Evolutionary conservation across 2,113 vertebrate genomes (phyloP).

Genomic region (Scomber colias): DNA sequence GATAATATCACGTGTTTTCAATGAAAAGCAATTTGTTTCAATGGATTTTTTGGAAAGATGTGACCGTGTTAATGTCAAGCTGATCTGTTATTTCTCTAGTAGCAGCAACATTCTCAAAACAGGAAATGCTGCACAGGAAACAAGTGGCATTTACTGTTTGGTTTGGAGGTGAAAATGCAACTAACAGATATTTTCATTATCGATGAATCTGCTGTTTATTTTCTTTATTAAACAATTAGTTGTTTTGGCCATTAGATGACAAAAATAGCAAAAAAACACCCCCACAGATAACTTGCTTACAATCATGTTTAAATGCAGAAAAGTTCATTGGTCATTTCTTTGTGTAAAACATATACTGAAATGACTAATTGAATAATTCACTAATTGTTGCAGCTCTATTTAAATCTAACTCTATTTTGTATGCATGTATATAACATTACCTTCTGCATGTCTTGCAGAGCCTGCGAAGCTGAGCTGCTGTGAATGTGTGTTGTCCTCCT

Average conservation of each 20-base stretch:
- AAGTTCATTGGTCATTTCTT: too few species aligned
- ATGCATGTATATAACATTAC: constrained; percentile 71
- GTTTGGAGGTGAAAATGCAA: not conserved
- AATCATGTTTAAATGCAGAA: too few species aligned
- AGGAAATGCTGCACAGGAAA: not conserved
- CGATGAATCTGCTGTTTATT: too few species aligned
- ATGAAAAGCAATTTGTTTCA: not conserved
- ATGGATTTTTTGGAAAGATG: not conserved
- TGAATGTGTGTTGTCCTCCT: constrained; percentile 91
- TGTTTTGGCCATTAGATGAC: too few species aligned
- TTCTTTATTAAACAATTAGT: too few species aligned
- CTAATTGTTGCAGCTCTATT: too few species aligned
- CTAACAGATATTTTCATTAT: too few species aligned
- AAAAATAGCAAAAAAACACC: too few species aligned
- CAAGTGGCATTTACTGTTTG: not conserved
- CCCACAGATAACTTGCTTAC: too few species aligned
- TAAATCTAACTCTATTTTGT: not conserved
- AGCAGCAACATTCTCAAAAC: not conserved
- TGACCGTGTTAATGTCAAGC: not conserved
- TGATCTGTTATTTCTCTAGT: not conserved
- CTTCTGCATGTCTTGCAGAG: constrained; percentile 98
- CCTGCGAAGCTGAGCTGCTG: constrained; percentile 95
- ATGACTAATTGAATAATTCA: too few species aligned
- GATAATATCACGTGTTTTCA: not conserved
- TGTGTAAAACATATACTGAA: too few species aligned